Evolutionary conservation across 1,140 invertebrate species (phyloP).

Genomic region (Hycleus cichorii): DNA sequence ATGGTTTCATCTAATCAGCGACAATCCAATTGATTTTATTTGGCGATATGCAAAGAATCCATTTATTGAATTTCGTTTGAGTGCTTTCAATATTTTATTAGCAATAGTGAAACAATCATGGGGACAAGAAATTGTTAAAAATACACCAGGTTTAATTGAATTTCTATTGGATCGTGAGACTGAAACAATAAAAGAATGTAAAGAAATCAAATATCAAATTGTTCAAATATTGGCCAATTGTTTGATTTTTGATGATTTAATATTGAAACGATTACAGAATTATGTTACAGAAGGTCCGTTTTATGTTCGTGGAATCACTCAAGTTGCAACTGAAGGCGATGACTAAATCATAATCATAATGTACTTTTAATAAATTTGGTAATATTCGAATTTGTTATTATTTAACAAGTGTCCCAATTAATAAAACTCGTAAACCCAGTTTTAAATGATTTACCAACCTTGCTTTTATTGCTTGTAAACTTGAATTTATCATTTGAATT

Average conservation of each 20-base stretch:
- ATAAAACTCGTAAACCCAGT: no score
- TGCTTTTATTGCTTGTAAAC: no score
- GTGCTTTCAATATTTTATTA: slow-evolving; percentile 46
- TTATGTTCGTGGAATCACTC: slow-evolving; percentile 54
- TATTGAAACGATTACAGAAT: slow-evolving; percentile 50
- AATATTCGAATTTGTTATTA: no score
- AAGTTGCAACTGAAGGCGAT: slow-evolving; percentile 62
- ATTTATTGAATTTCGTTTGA: slow-evolving; percentile 52
- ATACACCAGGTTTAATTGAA: slow-evolving; percentile 55
- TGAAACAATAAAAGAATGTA: slow-evolving; percentile 62
- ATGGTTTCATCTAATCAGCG: slow-evolving; percentile 51
- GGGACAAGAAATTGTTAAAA: slow-evolving; percentile 55
- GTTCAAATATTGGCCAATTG: slow-evolving; percentile 58
- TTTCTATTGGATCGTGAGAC: slow-evolving; percentile 63
- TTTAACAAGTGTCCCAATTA: no score
- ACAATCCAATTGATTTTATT: slow-evolving; percentile 50
- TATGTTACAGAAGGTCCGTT: slow-evolving; percentile 68
- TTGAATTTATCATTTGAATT: no score
- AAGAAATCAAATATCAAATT: slow-evolving; percentile 66
- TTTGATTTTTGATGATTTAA: slow-evolving; percentile 55
- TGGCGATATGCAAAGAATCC: slow-evolving; percentile 52
- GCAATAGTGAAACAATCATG: slow-evolving; percentile 50
- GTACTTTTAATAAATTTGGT: no score
- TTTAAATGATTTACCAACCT: no score
- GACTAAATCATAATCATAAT: slow-evolving; percentile 32